Conservation (phyloP, 2,888 invertebrate genomes). For the Caenorhabditis sp. region DNA sequence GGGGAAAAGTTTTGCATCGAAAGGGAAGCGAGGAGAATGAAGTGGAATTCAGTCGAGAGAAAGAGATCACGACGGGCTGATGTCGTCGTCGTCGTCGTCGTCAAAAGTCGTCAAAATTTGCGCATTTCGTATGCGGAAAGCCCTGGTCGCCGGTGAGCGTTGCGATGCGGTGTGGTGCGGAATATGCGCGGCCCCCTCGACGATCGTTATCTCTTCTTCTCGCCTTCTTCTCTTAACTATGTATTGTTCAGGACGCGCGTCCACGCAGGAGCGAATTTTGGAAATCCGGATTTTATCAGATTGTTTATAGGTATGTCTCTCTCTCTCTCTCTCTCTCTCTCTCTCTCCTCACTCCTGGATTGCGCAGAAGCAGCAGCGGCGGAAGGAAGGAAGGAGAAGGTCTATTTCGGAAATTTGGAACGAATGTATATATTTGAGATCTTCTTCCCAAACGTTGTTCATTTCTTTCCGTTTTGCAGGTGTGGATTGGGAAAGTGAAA, state of each 20-base stretch:
- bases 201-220: constrained; percentile 39
- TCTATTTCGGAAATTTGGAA: constrained; percentile 46
- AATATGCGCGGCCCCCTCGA: constrained; percentile 1
- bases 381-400: constrained; percentile 13
- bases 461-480: not conserved
- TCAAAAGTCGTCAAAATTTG: constrained; percentile 13
- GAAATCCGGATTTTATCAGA: constrained; percentile 60
- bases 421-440: constrained; percentile 11
- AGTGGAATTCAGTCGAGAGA: too few species aligned
- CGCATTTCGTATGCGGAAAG: constrained; percentile 14
- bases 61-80: not conserved
- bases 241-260: constrained; percentile 39
- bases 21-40: not conserved
- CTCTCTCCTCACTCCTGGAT: too few species aligned
- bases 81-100: not conserved
- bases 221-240: constrained; percentile 42
- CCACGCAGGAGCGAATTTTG: constrained; percentile 26
- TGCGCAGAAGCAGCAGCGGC: constrained; percentile 1
- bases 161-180: constrained; percentile 8
- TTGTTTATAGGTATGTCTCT: constrained; percentile 52
- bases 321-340: too few species aligned
- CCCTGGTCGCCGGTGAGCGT: not conserved
- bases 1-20: not conserved
- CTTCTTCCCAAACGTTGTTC: constrained; percentile 7
- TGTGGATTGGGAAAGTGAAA: not conserved